These are phyloP conservation scores for Semnopithecus entellus DNA, from an alignment of 2,113 vertebrate species.

Conservation along the genomic window DNA sequence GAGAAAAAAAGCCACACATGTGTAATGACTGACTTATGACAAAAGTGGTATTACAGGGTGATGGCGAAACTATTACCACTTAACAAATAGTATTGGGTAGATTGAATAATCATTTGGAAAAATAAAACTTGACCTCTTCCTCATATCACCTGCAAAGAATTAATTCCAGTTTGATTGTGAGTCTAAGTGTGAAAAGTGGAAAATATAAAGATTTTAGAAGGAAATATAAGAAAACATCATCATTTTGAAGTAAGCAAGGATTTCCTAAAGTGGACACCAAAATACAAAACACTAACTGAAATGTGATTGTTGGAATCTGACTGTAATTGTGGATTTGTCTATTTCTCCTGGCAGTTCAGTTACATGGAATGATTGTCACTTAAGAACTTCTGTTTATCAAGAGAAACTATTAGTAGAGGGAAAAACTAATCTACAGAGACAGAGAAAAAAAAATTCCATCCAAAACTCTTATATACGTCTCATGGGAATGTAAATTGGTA, in stretches of 20 bases:
- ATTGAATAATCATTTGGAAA: neutral
- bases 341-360: too few species aligned
- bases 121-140: neutral
- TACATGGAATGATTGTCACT: neutral
- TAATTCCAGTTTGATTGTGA: neutral
- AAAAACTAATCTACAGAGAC: too few species aligned
- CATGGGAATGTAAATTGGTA: neutral
- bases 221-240: neutral
- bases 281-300: neutral
- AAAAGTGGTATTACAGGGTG: neutral
- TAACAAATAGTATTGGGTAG: neutral
- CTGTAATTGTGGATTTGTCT: too few species aligned
- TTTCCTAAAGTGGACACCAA: neutral
- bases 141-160: neutral
- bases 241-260: neutral
- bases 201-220: neutral
- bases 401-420: neutral
- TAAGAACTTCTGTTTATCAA: neutral
- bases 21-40: neutral
- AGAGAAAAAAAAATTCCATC: neutral
- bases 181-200: neutral
- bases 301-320: too few species aligned
- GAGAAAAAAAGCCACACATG: neutral
- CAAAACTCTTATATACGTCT: neutral
- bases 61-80: neutral